phyloP scores from a whole-genome alignment of 2,113 vertebrate genomes.

The Oryzias curvinotus region DNA sequence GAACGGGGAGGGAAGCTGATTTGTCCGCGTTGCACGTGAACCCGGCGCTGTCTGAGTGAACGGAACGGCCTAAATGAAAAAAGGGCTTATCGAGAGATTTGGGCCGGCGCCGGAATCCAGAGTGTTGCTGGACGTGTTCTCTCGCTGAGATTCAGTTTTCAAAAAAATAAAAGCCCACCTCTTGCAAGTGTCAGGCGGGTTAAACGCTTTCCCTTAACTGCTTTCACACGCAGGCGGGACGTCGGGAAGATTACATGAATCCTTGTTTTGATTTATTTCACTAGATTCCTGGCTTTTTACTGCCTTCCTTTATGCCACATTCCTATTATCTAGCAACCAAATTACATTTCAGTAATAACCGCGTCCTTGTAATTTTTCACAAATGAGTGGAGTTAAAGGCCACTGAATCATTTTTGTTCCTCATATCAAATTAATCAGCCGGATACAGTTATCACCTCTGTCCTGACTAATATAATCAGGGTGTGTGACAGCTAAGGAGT shows the following conservation, averaged over 20 bases:
- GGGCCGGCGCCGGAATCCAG: conserved; percentile 27
- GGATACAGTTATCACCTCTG: conserved; percentile 34
- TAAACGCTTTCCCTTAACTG: too few species aligned
- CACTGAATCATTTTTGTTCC: conserved; percentile 37
- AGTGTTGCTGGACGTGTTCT: background rate
- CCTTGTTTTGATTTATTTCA: too few species aligned
- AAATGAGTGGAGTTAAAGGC: conserved; percentile 40
- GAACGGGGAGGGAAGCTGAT: conserved; percentile 31
- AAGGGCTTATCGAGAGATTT: conserved; percentile 3
- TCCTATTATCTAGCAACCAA: background rate
- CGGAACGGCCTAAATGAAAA: conserved; percentile 6
- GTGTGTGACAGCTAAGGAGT: conserved; percentile 45
- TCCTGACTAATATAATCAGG: conserved; percentile 50
- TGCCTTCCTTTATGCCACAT: conserved; percentile 2
- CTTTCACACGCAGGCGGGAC: too few species aligned
- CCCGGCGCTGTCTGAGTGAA: conserved; percentile 10
- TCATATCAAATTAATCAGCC: conserved; percentile 48
- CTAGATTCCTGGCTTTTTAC: background rate
- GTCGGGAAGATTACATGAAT: too few species aligned
- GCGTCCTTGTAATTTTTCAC: conserved; percentile 20
- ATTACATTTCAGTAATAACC: conserved; percentile 16
- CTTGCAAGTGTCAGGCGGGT: too few species aligned
- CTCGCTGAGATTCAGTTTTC: too few species aligned
- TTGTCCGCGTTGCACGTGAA: conserved; percentile 12
- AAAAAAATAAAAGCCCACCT: too few species aligned